Evolutionary conservation across 1,140 invertebrate species (phyloP).

Genomic region (Listronotus oregonensis): DNA sequence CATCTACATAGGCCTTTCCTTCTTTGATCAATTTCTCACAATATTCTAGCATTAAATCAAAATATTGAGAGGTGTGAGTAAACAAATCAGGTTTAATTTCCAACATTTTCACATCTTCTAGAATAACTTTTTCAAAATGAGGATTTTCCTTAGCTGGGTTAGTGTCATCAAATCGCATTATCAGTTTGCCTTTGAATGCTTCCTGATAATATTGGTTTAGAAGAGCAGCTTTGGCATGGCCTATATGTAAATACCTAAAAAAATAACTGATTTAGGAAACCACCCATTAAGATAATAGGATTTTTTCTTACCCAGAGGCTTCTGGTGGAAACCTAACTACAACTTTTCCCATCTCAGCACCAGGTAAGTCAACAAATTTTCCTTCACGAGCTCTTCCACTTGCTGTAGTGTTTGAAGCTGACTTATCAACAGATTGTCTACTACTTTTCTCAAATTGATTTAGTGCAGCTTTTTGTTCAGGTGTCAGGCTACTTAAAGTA

Average conservation of each 20-base stretch:
- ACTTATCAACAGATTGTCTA: conserved; percentile 37
- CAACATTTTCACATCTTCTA: conserved; percentile 91
- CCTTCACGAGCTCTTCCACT: conserved; percentile 76
- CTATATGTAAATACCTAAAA: conserved; percentile 87
- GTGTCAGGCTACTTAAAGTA: conserved; percentile 63
- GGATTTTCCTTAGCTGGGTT: conserved; percentile 99
- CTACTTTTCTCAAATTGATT: conserved; percentile 26
- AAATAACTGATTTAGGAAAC: background rate
- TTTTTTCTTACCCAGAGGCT: conserved; percentile 81
- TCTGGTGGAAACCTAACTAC: conserved; percentile 97
- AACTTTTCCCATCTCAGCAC: conserved; percentile 95
- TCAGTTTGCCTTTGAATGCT: conserved; percentile 90
- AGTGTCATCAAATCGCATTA: conserved; percentile 99
- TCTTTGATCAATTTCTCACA: conserved; percentile 89
- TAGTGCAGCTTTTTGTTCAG: conserved; percentile 58
- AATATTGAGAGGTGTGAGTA: conserved; percentile 96
- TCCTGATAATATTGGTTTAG: conserved; percentile 98
- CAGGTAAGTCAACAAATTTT: conserved; percentile 95
- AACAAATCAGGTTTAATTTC: conserved; percentile 92
- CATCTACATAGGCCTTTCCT: conserved; percentile 93
- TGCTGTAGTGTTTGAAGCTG: conserved; percentile 25
- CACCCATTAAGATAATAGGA: too few species aligned
- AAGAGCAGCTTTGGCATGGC: conserved; percentile 98
- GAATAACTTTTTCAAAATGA: conserved; percentile 98
- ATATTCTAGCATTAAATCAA: conserved; percentile 86